Base-by-base conservation (phyloP, 2,113 vertebrate genomes). In the Pterocles burchelli region DNA sequence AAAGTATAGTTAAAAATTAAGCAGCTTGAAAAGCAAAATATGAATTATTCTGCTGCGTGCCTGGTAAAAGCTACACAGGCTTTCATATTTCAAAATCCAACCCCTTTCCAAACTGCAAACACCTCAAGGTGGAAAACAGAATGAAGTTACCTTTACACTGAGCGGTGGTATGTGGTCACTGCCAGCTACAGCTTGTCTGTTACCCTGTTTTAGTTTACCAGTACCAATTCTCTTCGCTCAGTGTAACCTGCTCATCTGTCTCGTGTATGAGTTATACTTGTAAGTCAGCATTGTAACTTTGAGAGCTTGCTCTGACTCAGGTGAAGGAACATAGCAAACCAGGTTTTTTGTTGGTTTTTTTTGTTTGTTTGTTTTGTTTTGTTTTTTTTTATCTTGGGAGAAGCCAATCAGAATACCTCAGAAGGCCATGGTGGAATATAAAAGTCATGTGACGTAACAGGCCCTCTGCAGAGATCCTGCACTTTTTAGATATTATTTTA, bases 1-100 rank as follows among this genome's bases (percentile, higher is more conserved):
- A 52, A 72, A 74, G 52, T 52, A 63, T 3, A 85, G 61, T 93
- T 96, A 94, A 96, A 95, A 89, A 91, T 94, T 93, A 91, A 95
- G 85, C 70, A 94, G 34, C 71, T 72, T 41, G 33, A 45, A 91
- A 94, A 91, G 77, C 74, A 94, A 68, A 91, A 85, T 66, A 86
- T 90, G 65, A 96, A 94, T 94, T 85, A 92, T 85, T 95, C 82
- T 93, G 46, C 58, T 83, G 8, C 63, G 24, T 63, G 65, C n/a
- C 54, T 90, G 48, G 52, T 55, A 80, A 88, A 78, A 92, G 57
- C 79, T 90, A 36, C 43, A 52, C 1, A 4, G 59, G 33, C 34
- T 90, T 90, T 95, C 59, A 45, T 48, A 90, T 76, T 79, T 83
- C 54, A 79, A 57, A 71, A 65, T 48, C 41, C 59, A 76, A 77